Evolutionary conservation across 2,797 vertebrate genomes (phyloP).

Genomic region (Oreochromis grahami): DNA sequence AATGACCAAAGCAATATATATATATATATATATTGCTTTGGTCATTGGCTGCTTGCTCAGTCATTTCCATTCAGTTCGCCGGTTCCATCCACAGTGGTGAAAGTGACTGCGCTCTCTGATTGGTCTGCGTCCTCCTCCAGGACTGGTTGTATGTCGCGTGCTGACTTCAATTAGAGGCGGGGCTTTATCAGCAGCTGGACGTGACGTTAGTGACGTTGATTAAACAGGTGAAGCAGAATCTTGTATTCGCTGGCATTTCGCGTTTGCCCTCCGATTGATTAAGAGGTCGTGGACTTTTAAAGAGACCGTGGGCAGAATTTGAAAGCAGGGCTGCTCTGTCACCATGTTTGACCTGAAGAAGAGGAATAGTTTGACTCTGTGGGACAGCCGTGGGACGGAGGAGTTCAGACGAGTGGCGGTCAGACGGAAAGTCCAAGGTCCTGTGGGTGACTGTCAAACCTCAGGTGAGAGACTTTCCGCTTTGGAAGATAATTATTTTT

Average conservation of each 20-base stretch:
- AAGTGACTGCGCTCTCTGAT: not conserved
- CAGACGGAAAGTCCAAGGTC: constrained; percentile 42
- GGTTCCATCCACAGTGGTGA: not conserved
- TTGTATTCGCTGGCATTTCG: no score
- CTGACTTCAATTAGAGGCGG: not conserved
- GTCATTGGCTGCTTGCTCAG: not conserved
- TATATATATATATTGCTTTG: not conserved
- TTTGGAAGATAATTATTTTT: fast-evolving
- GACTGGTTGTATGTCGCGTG: no score
- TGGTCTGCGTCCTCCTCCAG: not conserved
- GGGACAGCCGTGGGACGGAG: constrained; percentile 30
- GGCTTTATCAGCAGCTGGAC: not conserved
- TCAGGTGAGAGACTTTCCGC: constrained; percentile 18
- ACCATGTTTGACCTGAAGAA: constrained; percentile 68
- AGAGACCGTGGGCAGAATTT: not conserved
- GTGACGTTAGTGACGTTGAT: not conserved
- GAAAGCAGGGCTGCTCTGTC: fast-evolving
- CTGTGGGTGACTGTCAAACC: not conserved
- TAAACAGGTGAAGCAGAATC: not conserved
- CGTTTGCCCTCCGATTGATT: fast-evolving
- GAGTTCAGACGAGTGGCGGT: constrained; percentile 66
- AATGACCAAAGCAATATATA: no score
- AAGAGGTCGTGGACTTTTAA: not conserved
- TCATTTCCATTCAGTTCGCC: not conserved
- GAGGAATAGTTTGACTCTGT: constrained; percentile 53